phyloP scores from a whole-genome alignment of 2,797 vertebrate genomes.

The Arctocebus calabarensis region DNA sequence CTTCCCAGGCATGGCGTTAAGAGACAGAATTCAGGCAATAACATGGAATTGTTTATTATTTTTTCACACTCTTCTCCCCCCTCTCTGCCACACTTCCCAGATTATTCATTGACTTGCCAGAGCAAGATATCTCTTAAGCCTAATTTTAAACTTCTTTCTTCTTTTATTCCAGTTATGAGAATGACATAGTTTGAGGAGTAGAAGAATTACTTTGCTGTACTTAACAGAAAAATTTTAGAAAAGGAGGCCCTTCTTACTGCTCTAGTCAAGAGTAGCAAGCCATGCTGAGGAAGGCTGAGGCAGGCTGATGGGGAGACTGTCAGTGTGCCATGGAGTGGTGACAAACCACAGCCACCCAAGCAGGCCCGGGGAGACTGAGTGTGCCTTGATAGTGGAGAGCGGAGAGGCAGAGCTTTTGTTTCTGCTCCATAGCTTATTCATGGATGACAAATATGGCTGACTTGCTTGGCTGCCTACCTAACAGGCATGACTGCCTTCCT shows the following conservation, averaged over 20 bases:
- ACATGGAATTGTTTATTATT: neutral
- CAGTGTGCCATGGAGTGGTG: accelerated
- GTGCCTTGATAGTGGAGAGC: accelerated
- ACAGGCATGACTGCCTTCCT: neutral
- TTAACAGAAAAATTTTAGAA: neutral
- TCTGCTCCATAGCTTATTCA: neutral
- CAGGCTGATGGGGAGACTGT: neutral
- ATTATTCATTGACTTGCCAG: neutral
- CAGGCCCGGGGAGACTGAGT: accelerated
- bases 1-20: neutral
- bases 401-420: neutral
- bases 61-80: neutral
- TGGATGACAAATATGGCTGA: neutral
- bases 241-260: neutral
- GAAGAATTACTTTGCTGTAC: neutral
- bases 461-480: neutral
- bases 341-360: neutral
- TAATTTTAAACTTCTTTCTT: neutral
- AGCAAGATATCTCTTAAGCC: neutral
- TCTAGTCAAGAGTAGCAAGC: neutral
- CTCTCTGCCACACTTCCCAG: neutral
- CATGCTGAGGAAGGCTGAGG: neutral
- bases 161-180: neutral
- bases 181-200: neutral
- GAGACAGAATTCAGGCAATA: neutral